Percentiles rank a stretch among this genome's conserved stretches.
These are phyloP conservation scores for Sceliomorpha sp. DNA, from an alignment of 2,888 invertebrate genomes.

Conservation along the genomic window DNA sequence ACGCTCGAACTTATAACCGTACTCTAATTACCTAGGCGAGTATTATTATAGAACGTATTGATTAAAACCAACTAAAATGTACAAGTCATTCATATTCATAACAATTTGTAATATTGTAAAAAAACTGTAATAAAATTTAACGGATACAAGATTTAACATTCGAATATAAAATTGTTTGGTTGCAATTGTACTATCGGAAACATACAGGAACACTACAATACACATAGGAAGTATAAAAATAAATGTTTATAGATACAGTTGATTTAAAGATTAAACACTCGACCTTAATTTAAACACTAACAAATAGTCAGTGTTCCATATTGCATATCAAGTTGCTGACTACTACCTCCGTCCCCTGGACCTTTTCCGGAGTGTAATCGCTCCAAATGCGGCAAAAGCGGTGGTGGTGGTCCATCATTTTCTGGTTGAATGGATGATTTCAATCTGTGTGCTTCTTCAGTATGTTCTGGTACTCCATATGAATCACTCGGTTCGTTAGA, in stretches of 20 bases:
- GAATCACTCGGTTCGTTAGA: slow-evolving; percentile 80
- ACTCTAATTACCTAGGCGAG: slow-evolving; percentile 70
- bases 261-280: too few relatives aligned
- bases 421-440: slow-evolving; percentile 70
- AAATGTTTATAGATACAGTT: too few relatives aligned
- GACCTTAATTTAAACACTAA: slow-evolving; percentile 55
- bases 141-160: too few relatives aligned
- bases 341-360: slow-evolving; percentile 59
- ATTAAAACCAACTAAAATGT: slow-evolving; percentile 25
- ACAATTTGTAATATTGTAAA: slow-evolving; percentile 25
- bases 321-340: slow-evolving; percentile 43
- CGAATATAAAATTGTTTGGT: too few relatives aligned
- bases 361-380: slow-evolving; percentile 71
- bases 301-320: slow-evolving; percentile 53
- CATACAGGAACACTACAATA: too few relatives aligned
- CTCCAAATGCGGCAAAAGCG: slow-evolving; percentile 72
- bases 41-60: slow-evolving; percentile 55
- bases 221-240: too few relatives aligned
- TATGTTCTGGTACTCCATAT: slow-evolving; percentile 81
- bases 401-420: slow-evolving; percentile 72
- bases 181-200: too few relatives aligned
- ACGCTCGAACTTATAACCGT: slow-evolving; percentile 54
- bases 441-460: slow-evolving; percentile 72
- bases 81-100: neutral
- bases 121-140: too few relatives aligned